Base-by-base conservation (phyloP, 2,797 vertebrate species). In the Botia kubotai region DNA sequence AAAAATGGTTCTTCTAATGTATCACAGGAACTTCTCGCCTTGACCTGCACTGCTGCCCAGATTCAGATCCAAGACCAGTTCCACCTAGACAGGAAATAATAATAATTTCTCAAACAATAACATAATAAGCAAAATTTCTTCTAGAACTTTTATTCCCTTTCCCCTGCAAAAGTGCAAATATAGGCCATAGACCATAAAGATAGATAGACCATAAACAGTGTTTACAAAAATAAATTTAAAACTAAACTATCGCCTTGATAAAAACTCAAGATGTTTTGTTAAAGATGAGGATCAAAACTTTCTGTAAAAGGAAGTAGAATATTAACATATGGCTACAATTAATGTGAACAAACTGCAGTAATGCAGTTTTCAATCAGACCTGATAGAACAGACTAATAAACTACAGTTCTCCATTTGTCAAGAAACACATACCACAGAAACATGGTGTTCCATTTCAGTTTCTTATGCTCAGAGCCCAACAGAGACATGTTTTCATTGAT, bases 251-350 rank as follows among this genome's bases (percentile, higher is more conserved):
- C 14, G 29, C 14, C 60, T 58, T 58, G 8, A 21, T 33, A 33
- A 60, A 11, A 33, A 29, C 16, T 16, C 21, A 13, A 6, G 11
- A 62, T 29, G 58, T 29, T 62, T 29, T 6, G 6, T 16, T 5
- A 62, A 62, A 62, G 23, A 62, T 62, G 58, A 14, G 90, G 90
- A 93, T 90, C 89, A 87, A 93, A 92, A 92, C 92, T 94, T 92
- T 88, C 89, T 92, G 92, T 92, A 91, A 92, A 93, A 92, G 91
- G 92, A 92, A 94, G 92, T 88, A 75, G 90, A 94, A 93, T 93
- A 92, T 92, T 94, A 93, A 92, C 94, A 95, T 92, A 90, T 94
- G 92, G 91, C 88, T 91, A 80, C 87, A 88, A 88, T 90, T 84
- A 86, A 87, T 85, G 73, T 74, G 83, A 63, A 82, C 69, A 81